Base-by-base conservation (phyloP, 1,140 invertebrate species). In the Drosophila eugracilis region DNA sequence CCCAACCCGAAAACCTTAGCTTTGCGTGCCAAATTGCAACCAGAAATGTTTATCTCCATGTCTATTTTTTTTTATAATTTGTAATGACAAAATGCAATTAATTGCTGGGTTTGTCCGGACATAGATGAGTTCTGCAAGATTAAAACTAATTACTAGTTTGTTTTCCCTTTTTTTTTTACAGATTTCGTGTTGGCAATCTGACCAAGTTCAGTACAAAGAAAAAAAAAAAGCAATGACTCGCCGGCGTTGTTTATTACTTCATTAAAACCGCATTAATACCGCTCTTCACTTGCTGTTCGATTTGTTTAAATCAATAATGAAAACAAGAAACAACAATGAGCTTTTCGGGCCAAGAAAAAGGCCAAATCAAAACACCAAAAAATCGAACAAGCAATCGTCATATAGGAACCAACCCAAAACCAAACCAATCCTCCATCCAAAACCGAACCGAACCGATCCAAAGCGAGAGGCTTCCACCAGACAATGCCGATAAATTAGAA, bases 401-500 rank as follows among this genome's bases (percentile, higher is more conserved):
- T 41, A 65, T 41, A 66, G 42, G 44, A n/a, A n/a, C n/a, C n/a
- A n/a, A n/a, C n/a, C n/a, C n/a, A n/a, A n/a, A n/a, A n/a, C n/a
- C n/a, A 32, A 70, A 79, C 70, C 77, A 60, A 80, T 75, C 72
- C n/a, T n/a, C 60, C 49, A 60, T 75, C 36, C 66, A 19, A 54
- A 47, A 21, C n/a, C 54, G 34, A 42, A 26, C 34, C 62, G 58
- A 65, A 36, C 48, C 21, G 34, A 32, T 50, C 60, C 57, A 44
- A 62, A 65, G 55, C 28, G 55, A 76, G 70, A 49, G 57, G 70
- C 70, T 65, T 73, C 71, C 55, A 58, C 45, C 65, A 57, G 49
- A 88, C 83, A 88, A 89, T 89, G 84, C 75, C 78, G 79, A 88
- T 88, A 88, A 88, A 88, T 88, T 88, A 88, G 84, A 88, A 89